phyloP scores from a whole-genome alignment of 2,888 invertebrate genomes.

The Clepsis dumicolana region DNA sequence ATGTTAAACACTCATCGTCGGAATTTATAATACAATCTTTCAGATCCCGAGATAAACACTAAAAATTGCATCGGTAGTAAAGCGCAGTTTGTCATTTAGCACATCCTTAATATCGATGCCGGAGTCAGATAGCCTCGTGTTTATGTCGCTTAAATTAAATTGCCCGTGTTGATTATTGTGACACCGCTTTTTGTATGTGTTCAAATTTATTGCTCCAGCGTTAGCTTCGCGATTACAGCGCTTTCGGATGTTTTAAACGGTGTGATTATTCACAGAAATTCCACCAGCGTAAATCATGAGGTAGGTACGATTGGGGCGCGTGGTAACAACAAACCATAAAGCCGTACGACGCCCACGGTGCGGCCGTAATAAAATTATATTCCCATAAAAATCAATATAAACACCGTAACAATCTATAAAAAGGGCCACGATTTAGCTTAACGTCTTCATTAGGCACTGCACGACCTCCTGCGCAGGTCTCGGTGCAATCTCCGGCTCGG shows the following conservation, averaged over 20 bases:
- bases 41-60: constrained; percentile 73
- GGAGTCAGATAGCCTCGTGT: constrained; percentile 78
- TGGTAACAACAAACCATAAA: constrained; percentile 55
- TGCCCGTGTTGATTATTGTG: constrained; percentile 80
- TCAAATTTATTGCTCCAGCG: constrained; percentile 70
- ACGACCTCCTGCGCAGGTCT: constrained; percentile 75
- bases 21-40: constrained; percentile 72
- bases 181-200: constrained; percentile 74
- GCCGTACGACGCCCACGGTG: constrained; percentile 57
- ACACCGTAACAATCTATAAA: constrained; percentile 73
- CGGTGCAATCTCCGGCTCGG: constrained; percentile 74
- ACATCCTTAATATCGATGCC: constrained; percentile 82
- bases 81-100: constrained; percentile 83
- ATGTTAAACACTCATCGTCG: constrained; percentile 68
- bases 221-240: constrained; percentile 46
- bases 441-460: constrained; percentile 81
- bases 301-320: constrained; percentile 41
- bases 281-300: constrained; percentile 49
- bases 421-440: constrained; percentile 74
- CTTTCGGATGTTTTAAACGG: constrained; percentile 54
- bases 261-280: constrained; percentile 54
- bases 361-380: constrained; percentile 70
- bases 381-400: constrained; percentile 82
- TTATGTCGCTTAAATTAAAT: constrained; percentile 84
- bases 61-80: constrained; percentile 79